Conservation (phyloP, 1,140 invertebrate genomes). For the Ceratina calcarata region DNA sequence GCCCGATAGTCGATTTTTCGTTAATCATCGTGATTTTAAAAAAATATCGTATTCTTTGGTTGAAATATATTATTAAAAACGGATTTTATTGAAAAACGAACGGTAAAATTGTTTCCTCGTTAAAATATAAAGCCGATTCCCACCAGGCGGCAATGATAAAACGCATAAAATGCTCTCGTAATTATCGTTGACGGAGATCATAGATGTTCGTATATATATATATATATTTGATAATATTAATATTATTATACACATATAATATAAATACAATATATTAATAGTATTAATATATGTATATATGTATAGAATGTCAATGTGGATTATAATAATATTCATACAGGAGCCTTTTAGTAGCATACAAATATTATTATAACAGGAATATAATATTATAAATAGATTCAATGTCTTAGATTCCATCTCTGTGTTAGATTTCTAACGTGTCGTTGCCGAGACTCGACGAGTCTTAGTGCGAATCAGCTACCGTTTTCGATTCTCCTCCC, state of each 20-base stretch:
- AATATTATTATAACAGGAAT: constrained; percentile 47
- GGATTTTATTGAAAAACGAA: background rate
- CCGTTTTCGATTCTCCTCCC: background rate
- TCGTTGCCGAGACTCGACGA: constrained; percentile 34
- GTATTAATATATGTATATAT: constrained; percentile 43
- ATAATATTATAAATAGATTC: constrained; percentile 51
- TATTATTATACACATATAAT: constrained; percentile 51
- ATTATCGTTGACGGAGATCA: constrained; percentile 18
- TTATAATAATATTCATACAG: constrained; percentile 44
- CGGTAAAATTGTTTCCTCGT: background rate
- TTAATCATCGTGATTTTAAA: background rate
- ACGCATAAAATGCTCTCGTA: background rate
- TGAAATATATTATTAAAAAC: constrained; percentile 8
- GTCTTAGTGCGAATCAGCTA: constrained; percentile 45
- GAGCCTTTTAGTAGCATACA: constrained; percentile 45
- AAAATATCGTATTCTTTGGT: background rate
- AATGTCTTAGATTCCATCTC: constrained; percentile 29
- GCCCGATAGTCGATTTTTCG: constrained; percentile 9
- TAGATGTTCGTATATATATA: constrained; percentile 13
- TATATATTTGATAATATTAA: constrained; percentile 43
- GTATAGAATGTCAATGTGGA: constrained; percentile 27
- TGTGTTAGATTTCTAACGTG: constrained; percentile 30
- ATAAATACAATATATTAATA: constrained; percentile 50
- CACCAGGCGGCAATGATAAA: constrained; percentile 24
- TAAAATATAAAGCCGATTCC: constrained; percentile 42